Evolutionary conservation across 1,140 invertebrate genomes (phyloP), one percentile per base, ranked within the genome.

Genomic region (Formica selysi): DNA sequence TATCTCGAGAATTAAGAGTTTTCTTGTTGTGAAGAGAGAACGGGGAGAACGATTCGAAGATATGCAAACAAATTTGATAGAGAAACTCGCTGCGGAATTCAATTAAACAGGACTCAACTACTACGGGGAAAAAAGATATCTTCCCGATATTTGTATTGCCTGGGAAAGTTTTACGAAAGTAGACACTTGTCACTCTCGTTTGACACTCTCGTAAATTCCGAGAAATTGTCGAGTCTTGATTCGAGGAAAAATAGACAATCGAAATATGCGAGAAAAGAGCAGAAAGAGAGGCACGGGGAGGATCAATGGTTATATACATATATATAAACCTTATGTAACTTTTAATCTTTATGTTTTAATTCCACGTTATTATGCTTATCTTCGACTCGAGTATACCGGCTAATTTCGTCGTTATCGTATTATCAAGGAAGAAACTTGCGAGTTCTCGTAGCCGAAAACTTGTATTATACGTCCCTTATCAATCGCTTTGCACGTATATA

Each of bases 401-500:
- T 79, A 22, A 54, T 36, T 36, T 38, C 22, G 29, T 4, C 13
- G 26, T 61, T 76, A 11, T 4, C 22, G 7, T 32, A 29, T 61
- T 41, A 7, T 64, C n/a, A n/a, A 62, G 36, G 36, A 71, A 26
- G 29, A 83, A 61, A 32, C 16, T 10, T 65, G 78, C 38, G 81
- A 78, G 19, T 76, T 76, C 44, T 76, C 73, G 41, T 57, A 64
- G 44, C 22, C 59, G 76, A 79, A 3, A 67, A 41, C 11, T 44
- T 78, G 57, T 11, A 48, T 36, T n/a, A 76, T 29, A 48, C 22
- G 29, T 54, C 67, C 61, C 8, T 29, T 76, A 36, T 62, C 32
- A 44, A n/a, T 29, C 19, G 32, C 38, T 59, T 71, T 59, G 61
- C 48, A 78, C 54, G 41, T 73, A 81, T 36, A 89, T 86, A 90